Conservation (phyloP, 2,113 vertebrate genomes). For the Neogobius melanostomus region DNA sequence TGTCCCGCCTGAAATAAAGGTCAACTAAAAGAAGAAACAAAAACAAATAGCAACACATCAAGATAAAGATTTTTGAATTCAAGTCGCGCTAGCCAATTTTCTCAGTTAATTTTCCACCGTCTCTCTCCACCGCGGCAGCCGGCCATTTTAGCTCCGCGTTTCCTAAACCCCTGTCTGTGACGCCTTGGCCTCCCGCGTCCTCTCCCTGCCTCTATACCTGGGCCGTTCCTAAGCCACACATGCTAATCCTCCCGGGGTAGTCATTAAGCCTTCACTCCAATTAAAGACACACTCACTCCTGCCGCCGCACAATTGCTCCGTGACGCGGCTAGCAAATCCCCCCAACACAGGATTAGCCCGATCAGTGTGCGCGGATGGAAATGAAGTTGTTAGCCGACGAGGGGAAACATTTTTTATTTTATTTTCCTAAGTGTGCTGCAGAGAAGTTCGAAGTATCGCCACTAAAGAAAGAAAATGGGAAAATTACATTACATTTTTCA, state of each 20-base stretch:
- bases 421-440: neutral
- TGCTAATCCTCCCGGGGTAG: slow-evolving; percentile 62
- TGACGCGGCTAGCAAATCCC: slow-evolving; percentile 58
- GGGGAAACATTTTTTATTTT: slow-evolving; percentile 21
- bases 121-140: no score
- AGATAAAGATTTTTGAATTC: no score
- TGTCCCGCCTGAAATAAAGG: no score
- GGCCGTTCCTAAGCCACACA: slow-evolving; percentile 63
- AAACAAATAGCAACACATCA: no score
- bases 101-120: no score
- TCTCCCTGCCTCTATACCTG: slow-evolving; percentile 62
- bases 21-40: no score
- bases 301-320: slow-evolving; percentile 56
- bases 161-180: slow-evolving; percentile 32
- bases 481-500: slow-evolving; percentile 6
- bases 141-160: neutral
- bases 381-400: slow-evolving; percentile 35
- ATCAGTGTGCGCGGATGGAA: slow-evolving; percentile 64
- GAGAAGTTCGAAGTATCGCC: neutral
- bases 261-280: slow-evolving; percentile 74
- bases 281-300: slow-evolving; percentile 66
- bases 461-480: slow-evolving; percentile 2
- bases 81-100: no score
- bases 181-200: slow-evolving; percentile 43
- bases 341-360: slow-evolving; percentile 64